Base-by-base conservation (phyloP, 2,113 vertebrate genomes). In the Cacatua alba region DNA sequence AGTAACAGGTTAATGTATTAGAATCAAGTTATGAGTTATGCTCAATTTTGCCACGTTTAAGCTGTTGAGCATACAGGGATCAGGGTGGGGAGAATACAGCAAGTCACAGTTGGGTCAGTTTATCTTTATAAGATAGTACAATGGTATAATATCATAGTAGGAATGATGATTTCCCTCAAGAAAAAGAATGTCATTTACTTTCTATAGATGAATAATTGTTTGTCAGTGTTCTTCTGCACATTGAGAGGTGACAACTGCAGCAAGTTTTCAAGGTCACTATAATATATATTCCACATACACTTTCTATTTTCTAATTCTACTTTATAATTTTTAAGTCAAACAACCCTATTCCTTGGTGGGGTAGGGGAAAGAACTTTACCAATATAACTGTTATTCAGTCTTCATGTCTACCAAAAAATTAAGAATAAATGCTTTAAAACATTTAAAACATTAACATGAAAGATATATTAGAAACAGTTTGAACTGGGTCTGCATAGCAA, bases 291-390 rank as follows among this genome's bases (percentile, higher is more conserved):
- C 57, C 10, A 63, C 9, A 24, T 35, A 52, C 7, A 33, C 3
- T 53, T 67, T 63, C 39, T 77, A 13, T 69, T 78, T 85, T 41
- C 11, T 86, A 79, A 26, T 49, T 75, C 28, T 75, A 18, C 8
- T 14, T 33, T 60, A 7, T 41, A 23, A 65, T 39, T 75, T 79
- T 82, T 25, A 51, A 75, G 21, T 41, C 3, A 39, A 64, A 53
- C 35, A 24, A 25, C 7, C 7, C 81, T 63, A n/a, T 37, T 51
- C 5, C 2, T 2, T 59, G 33, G 31, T 23, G 6, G 33, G 20
- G 33, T 3, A 28, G 3, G 2, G 9, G 1, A 1, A 37, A 33
- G 6, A 43, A 4, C 12, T 10, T 23, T 75, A 49, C 78, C 7
- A 37, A 26, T 33, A 59, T 28, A 35, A n/a, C 31, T 35, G 2